phyloP scores from a whole-genome alignment of 2,888 invertebrate species.

The Pterobdella sp. region DNA sequence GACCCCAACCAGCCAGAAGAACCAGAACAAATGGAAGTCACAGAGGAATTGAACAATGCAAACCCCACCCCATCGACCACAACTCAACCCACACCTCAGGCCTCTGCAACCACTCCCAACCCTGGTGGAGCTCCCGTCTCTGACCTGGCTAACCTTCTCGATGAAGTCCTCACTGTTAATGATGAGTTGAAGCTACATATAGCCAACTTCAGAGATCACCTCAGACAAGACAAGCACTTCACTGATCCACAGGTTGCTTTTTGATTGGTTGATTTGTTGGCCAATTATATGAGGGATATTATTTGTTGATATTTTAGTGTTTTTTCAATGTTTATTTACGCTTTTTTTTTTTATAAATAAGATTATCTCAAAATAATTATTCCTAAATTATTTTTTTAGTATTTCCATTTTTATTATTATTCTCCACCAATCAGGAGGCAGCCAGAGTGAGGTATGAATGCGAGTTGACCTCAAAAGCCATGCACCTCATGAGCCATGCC shows the following conservation, averaged over 20 bases:
- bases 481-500: constrained; percentile 78
- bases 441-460: constrained; percentile 59
- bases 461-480: constrained; percentile 67
- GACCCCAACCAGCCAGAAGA: not conserved
- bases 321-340: too few species aligned
- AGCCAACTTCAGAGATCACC: constrained; percentile 14
- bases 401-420: too few species aligned
- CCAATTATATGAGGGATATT: too few species aligned
- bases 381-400: too few species aligned
- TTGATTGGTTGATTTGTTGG: too few species aligned
- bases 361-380: too few species aligned
- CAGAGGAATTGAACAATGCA: not conserved
- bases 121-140: constrained; percentile 45
- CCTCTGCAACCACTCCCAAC: too few species aligned
- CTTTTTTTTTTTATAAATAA: too few species aligned
- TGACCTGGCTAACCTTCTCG: constrained; percentile 22
- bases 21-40: not conserved
- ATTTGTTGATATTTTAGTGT: too few species aligned
- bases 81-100: too few species aligned
- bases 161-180: constrained; percentile 24
- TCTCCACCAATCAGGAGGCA: constrained; percentile 12
- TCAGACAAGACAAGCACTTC: not conserved
- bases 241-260: too few species aligned
- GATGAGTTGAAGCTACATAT: constrained; percentile 16
- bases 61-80: not conserved